These are phyloP conservation scores for Fringilla coelebs DNA, from an alignment of 2,797 vertebrate species.

Conservation along the genomic window DNA sequence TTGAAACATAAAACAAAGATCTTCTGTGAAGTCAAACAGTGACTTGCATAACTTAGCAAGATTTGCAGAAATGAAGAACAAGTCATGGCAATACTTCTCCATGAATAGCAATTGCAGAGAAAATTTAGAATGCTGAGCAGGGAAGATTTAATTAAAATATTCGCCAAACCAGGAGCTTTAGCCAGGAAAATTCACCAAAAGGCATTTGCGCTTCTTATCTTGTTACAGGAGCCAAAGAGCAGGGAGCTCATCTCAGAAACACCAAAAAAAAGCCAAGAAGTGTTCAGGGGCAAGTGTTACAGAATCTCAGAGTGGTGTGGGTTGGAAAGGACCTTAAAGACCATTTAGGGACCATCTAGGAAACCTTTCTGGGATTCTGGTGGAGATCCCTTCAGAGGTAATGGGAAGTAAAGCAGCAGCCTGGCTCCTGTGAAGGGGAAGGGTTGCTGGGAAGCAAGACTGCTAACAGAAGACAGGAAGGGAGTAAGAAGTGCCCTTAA, in stretches of 20 bases:
- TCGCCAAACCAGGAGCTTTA: not conserved
- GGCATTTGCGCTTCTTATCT: not conserved
- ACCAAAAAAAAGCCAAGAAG: not conserved
- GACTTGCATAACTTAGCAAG: not conserved
- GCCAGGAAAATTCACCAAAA: not conserved
- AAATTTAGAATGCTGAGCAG: not conserved
- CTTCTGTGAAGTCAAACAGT: not conserved
- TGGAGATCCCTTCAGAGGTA: not conserved
- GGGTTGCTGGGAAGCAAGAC: not conserved
- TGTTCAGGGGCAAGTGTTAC: not conserved
- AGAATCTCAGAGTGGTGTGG: not conserved
- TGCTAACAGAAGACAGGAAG: not conserved
- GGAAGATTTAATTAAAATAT: not conserved
- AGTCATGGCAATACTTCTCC: not conserved
- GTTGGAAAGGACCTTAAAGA: not conserved
- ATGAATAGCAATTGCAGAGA: not conserved
- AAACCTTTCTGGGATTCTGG: not conserved
- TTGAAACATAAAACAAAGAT: not conserved
- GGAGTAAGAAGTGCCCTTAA: not conserved
- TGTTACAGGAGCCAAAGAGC: not conserved
- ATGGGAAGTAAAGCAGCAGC: rapidly evolving
- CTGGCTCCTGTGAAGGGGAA: not conserved
- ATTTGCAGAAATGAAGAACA: not conserved
- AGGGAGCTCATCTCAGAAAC: not conserved
- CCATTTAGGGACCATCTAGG: not conserved